Conservation (phyloP, 2,888 invertebrate species). For the Pristionchus arcanus region DNA sequence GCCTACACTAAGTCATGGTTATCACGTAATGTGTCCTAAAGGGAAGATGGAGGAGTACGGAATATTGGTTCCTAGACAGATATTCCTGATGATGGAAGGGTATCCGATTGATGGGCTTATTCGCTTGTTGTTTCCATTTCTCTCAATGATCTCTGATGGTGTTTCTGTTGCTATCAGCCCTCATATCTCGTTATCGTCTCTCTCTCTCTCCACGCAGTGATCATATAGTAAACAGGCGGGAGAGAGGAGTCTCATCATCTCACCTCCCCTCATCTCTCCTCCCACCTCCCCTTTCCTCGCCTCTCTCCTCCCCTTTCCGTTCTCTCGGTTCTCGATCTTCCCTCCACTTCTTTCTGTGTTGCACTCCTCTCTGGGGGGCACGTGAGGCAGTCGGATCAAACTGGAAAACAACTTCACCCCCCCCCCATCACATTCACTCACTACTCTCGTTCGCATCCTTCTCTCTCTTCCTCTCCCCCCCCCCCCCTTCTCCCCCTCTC, state of each 20-base stretch:
- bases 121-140: not conserved
- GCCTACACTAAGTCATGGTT: not conserved
- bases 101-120: not conserved
- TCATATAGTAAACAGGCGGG: slow-evolving; percentile 42
- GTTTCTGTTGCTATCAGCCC: not conserved
- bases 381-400: slow-evolving; percentile 47
- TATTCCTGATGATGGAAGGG: no score
- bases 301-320: not conserved
- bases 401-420: slow-evolving; percentile 47
- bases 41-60: no score
- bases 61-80: no score
- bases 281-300: slow-evolving; percentile 15
- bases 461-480: not conserved
- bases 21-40: not conserved
- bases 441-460: no score
- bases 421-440: no score
- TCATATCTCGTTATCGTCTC: slow-evolving; percentile 33
- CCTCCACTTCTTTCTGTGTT: slow-evolving; percentile 48
- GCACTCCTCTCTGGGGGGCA: slow-evolving; percentile 52
- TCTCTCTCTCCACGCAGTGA: not conserved
- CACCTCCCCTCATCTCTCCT: slow-evolving; percentile 11
- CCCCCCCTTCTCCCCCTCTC: not conserved
- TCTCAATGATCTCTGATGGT: not conserved
- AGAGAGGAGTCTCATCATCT: slow-evolving; percentile 9
- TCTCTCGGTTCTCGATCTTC: slow-evolving; percentile 38